These are phyloP conservation scores for Thumatha senex DNA, from an alignment of 2,888 invertebrate species.

Conservation along the genomic window DNA sequence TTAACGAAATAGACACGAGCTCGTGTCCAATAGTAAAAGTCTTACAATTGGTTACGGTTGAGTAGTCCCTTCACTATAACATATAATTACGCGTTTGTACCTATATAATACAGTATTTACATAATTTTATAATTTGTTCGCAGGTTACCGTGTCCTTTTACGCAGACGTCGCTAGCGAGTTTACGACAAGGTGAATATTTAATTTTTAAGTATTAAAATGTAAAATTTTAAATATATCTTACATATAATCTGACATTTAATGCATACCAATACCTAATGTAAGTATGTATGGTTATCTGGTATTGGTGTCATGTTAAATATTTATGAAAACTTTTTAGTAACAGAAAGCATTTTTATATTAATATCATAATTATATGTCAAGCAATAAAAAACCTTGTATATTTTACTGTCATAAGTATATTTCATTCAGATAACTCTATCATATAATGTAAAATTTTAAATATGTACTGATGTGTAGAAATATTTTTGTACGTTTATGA, in stretches of 20 bases:
- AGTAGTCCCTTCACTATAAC: background rate
- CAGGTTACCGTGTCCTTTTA: constrained; percentile 92
- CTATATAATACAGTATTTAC: constrained; percentile 30
- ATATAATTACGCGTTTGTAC: constrained; percentile 30
- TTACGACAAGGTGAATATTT: constrained; percentile 88
- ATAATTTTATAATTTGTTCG: constrained; percentile 61
- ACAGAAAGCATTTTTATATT: background rate
- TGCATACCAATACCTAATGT: constrained; percentile 9
- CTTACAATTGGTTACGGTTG: constrained; percentile 49
- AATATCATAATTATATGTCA: background rate
- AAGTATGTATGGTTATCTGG: background rate
- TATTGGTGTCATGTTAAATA: background rate
- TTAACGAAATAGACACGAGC: constrained; percentile 37
- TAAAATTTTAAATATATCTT: constrained; percentile 22
- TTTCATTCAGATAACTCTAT: too few relatives aligned
- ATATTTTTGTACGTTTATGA: too few relatives aligned
- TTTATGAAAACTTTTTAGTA: background rate
- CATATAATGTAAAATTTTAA: too few relatives aligned
- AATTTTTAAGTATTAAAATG: constrained; percentile 25
- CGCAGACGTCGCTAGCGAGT: constrained; percentile 90
- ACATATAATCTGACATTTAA: constrained; percentile 19
- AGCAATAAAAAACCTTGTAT: too few relatives aligned
- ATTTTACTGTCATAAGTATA: too few relatives aligned
- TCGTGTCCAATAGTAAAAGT: constrained; percentile 33
- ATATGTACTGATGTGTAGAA: too few relatives aligned